These are phyloP conservation scores for Gavialis gangeticus DNA, from an alignment of 2,113 vertebrate genomes.

Conservation along the genomic window DNA sequence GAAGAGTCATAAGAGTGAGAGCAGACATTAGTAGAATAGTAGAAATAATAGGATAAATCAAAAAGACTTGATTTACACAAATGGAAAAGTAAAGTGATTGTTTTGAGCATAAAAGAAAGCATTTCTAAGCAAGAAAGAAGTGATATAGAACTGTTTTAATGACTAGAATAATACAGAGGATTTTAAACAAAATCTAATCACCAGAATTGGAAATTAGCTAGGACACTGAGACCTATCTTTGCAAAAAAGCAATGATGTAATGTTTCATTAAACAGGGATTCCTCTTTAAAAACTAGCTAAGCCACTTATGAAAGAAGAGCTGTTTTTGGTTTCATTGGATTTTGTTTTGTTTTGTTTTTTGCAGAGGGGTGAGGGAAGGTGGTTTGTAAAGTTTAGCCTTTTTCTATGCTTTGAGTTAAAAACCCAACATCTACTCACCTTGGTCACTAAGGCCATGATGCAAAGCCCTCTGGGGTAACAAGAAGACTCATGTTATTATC, in stretches of 20 bases:
- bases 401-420: neutral
- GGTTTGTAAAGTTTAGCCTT: neutral
- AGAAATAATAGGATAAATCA: neutral
- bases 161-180: neutral
- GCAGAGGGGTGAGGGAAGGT: too few relatives aligned
- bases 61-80: neutral
- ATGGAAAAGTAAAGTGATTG: neutral
- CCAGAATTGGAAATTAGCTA: neutral
- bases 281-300: neutral
- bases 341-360: too few relatives aligned
- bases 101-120: neutral
- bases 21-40: neutral
- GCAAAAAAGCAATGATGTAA: neutral
- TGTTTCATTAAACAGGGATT: neutral
- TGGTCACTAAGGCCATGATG: neutral
- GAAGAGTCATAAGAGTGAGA: neutral
- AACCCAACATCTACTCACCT: neutral
- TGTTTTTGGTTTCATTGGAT: too few relatives aligned
- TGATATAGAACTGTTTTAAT: neutral
- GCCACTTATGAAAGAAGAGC: neutral
- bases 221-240: neutral
- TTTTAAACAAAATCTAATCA: neutral
- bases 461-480: neutral
- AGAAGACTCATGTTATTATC: neutral
- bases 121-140: neutral